Conservation (phyloP, 2,888 invertebrate species). For the Drosophila borborema region DNA sequence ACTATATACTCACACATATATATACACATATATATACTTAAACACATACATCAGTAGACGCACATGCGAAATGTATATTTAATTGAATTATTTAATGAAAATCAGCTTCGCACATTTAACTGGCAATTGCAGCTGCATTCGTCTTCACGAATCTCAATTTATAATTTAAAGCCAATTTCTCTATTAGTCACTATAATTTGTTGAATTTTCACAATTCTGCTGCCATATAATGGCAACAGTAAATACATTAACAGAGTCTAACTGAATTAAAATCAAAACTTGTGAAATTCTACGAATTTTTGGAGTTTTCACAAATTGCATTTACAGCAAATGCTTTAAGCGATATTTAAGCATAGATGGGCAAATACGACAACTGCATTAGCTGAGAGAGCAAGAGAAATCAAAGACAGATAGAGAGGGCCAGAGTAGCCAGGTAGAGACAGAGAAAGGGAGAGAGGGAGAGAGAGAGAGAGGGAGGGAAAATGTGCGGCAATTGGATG, state of each 20-base stretch:
- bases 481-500: conserved; percentile 38
- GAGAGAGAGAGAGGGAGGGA: background rate
- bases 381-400: background rate
- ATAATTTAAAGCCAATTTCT: conserved; percentile 1
- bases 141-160: background rate
- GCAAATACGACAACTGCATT: background rate
- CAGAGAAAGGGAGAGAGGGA: background rate
- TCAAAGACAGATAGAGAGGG: background rate
- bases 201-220: background rate
- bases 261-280: conserved; percentile 1
- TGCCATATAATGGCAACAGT: background rate
- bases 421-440: background rate
- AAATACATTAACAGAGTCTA: background rate
- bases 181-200: background rate
- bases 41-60: background rate
- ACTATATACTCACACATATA: background rate
- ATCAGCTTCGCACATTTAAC: conserved; percentile 13
- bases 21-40: rapidly evolving
- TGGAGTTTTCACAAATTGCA: background rate
- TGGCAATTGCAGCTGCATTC: background rate
- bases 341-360: conserved; percentile 1
- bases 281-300: background rate
- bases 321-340: background rate
- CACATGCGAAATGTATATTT: conserved; percentile 7
- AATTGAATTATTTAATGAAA: conserved; percentile 40